Conservation (phyloP, 1,140 invertebrate species). For the Phymorhynchus buccinoides region DNA sequence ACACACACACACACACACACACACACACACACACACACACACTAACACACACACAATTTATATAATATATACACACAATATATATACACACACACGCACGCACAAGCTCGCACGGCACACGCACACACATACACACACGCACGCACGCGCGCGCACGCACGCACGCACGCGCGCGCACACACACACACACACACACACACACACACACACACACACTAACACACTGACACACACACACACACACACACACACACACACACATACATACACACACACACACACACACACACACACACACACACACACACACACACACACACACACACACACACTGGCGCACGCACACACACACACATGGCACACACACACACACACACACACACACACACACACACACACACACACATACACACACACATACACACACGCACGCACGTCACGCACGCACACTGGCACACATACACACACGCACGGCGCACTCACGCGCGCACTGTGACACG, state of each 20-base stretch:
- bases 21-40: neutral
- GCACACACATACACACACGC: neutral
- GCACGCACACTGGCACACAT: too few relatives aligned
- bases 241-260: neutral
- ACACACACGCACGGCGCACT: too few relatives aligned
- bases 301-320: too few relatives aligned
- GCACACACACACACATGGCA: too few relatives aligned
- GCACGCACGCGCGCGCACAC: neutral
- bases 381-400: neutral
- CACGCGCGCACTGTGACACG: too few relatives aligned
- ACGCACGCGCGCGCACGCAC: neutral
- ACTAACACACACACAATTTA: too few relatives aligned
- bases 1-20: too few relatives aligned
- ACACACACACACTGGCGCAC: too few relatives aligned
- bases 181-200: conserved; percentile 9
- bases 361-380: neutral
- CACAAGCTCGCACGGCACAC: too few relatives aligned
- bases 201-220: neutral
- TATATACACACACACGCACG: too few relatives aligned
- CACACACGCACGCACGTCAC: neutral
- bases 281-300: too few relatives aligned
- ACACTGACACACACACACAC: neutral
- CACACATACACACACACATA: neutral
- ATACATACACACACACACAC: neutral
- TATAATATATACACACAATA: too few relatives aligned